Evolutionary conservation across 2,113 vertebrate genomes (phyloP).

Genomic region (Phocoena phocoena): DNA sequence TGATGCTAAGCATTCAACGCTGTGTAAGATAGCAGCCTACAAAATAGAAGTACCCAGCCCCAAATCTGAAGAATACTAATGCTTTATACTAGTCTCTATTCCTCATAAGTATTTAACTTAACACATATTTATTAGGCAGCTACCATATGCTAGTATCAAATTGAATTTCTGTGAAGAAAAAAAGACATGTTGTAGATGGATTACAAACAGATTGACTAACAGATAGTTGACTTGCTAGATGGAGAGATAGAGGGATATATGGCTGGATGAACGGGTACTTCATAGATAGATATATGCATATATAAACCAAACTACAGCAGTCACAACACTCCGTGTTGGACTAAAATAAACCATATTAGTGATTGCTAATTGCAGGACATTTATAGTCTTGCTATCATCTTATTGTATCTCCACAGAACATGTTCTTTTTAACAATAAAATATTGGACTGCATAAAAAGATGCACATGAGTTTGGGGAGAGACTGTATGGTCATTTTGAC

Average conservation of each 20-base stretch:
- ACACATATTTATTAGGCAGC: neutral
- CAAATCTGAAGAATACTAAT: neutral
- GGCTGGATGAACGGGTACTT: neutral
- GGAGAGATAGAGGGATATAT: neutral
- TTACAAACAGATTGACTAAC: neutral
- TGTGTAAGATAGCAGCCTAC: neutral
- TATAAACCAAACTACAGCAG: neutral
- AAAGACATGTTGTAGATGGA: neutral
- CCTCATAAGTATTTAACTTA: neutral
- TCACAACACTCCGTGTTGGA: neutral
- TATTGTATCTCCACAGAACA: neutral
- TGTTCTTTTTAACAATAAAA: neutral
- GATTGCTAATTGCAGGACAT: neutral
- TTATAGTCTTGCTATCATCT: neutral
- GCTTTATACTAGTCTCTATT: neutral
- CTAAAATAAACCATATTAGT: neutral
- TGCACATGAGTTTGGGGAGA: neutral
- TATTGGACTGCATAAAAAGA: neutral
- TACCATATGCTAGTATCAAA: neutral
- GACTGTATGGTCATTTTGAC: neutral
- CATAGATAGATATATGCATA: neutral
- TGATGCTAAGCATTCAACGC: neutral
- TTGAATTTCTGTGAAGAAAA: neutral
- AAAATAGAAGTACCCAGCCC: neutral
- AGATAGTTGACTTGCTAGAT: neutral